A percentile compares a stretch with the other conserved stretches of the same genome.
These are phyloP conservation scores for Camponotus fellah DNA, from an alignment of 2,888 invertebrate genomes.

Conservation along the genomic window DNA sequence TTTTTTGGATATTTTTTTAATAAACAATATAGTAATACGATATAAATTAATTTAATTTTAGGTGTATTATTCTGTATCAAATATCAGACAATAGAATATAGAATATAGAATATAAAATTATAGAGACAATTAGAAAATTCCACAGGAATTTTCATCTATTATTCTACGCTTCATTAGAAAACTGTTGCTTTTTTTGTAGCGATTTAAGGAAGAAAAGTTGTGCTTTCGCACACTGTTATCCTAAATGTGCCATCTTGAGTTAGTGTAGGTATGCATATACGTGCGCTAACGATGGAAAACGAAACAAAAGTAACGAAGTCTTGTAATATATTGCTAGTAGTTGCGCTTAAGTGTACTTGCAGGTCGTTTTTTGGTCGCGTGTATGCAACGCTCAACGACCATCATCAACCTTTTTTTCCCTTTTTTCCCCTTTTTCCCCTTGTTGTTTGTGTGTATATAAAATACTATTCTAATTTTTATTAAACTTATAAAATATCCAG, in stretches of 20 bases:
- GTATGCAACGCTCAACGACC: conserved; percentile 43
- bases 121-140: neutral
- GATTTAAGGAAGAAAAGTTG: conserved; percentile 32
- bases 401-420: conserved; percentile 35
- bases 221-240: conserved; percentile 41
- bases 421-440: neutral
- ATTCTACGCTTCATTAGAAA: conserved; percentile 35
- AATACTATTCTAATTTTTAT: conserved; percentile 76
- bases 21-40: neutral
- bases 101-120: no score
- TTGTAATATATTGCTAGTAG: conserved; percentile 80
- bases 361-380: conserved; percentile 60
- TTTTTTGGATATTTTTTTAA: neutral
- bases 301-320: conserved; percentile 78
- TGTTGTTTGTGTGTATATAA: conserved; percentile 1
- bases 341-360: conserved; percentile 65
- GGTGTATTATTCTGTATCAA: neutral
- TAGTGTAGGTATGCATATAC: conserved; percentile 35
- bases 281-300: conserved; percentile 78
- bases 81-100: no score
- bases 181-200: neutral
- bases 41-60: neutral
- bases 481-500: conserved; percentile 78
- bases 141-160: conserved; percentile 17
- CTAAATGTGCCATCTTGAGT: conserved; percentile 34